A percentile compares a stretch with the other conserved stretches of the same genome.
These are phyloP conservation scores for Nemoura dubitans DNA, from an alignment of 2,888 invertebrate genomes.

Conservation along the genomic window DNA sequence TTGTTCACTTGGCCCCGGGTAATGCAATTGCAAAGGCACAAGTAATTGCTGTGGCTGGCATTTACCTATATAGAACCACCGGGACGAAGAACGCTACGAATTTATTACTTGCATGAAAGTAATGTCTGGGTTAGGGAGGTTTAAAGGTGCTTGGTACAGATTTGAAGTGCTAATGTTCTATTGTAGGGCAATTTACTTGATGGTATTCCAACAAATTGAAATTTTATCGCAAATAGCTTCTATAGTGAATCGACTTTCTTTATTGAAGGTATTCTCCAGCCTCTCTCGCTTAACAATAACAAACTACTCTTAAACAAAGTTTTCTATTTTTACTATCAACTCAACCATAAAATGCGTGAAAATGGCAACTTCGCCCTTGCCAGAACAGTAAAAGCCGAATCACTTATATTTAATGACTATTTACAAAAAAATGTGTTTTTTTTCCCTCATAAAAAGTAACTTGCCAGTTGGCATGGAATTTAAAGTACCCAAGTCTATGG, in stretches of 20 bases:
- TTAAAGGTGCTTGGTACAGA: constrained; percentile 7
- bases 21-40: not conserved
- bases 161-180: not conserved
- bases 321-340: not conserved
- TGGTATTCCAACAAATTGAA: constrained; percentile 5
- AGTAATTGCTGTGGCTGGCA: not conserved
- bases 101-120: constrained; percentile 12
- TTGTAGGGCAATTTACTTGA: not conserved
- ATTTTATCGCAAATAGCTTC: not conserved
- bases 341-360: not conserved
- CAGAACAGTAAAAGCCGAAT: not conserved
- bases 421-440: not conserved
- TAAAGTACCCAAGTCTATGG: not conserved
- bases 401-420: not conserved
- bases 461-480: not conserved
- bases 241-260: not conserved
- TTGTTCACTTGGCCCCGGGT: not conserved
- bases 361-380: not conserved
- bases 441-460: not conserved
- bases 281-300: not conserved
- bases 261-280: not conserved
- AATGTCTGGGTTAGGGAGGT: not conserved
- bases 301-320: not conserved
- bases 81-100: not conserved
- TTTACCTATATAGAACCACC: not conserved